Evolutionary conservation across 2,113 vertebrate genomes (phyloP).

Genomic region (Candoia aspera): DNA sequence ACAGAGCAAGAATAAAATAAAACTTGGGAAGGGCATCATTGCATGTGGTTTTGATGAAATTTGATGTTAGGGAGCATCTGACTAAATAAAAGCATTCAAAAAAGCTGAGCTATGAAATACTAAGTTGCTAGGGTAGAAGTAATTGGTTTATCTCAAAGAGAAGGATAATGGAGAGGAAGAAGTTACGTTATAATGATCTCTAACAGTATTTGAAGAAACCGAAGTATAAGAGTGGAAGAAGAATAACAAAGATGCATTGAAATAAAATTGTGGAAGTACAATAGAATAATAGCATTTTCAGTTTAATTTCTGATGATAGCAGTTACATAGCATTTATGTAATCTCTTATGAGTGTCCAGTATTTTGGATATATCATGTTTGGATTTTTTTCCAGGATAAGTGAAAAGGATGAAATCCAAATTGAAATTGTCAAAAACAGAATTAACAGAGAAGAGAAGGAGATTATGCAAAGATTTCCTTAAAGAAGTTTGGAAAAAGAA

Average conservation of each 20-base stretch:
- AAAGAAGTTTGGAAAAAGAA: background rate
- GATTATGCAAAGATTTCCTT: background rate
- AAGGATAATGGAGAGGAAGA: background rate
- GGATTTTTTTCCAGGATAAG: background rate
- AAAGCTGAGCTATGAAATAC: background rate
- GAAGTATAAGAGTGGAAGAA: background rate
- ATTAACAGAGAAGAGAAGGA: background rate
- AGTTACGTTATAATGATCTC: background rate
- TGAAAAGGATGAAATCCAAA: background rate
- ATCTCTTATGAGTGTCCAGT: background rate
- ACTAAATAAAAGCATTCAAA: background rate
- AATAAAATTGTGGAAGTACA: background rate
- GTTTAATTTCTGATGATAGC: too few relatives aligned
- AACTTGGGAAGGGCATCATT: background rate
- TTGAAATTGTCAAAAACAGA: background rate
- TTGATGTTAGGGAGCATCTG: background rate
- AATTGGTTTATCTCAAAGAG: background rate
- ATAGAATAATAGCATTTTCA: background rate
- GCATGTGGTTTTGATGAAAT: background rate
- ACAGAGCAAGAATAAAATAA: background rate
- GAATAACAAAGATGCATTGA: background rate
- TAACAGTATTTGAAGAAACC: too few relatives aligned
- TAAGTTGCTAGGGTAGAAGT: background rate
- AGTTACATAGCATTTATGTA: background rate
- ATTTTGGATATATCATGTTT: background rate